Base-by-base conservation (phyloP, 2,797 vertebrate species). In the Oryzias dopingdopingensis region DNA sequence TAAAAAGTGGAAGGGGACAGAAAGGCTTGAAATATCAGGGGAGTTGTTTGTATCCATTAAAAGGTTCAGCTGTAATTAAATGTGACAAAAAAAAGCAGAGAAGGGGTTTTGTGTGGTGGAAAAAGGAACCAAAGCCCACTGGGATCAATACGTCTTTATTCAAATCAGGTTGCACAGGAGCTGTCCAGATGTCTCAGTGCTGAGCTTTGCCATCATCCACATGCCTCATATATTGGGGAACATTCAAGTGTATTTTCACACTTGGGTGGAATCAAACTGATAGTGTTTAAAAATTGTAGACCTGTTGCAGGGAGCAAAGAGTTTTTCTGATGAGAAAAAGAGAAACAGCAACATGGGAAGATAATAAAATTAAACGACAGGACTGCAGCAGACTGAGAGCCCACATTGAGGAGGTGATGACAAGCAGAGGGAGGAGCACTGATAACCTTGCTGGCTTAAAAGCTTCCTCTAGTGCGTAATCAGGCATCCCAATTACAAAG, bases 401-500 rank as follows among this genome's bases (percentile, higher is more conserved):
- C 65, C 52, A 65, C 74, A 29, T 70, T 76, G 73, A 85, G 75
- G 83, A 89, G 77, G 70, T 62, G 89, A 91, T 91, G 90, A 91
- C 86, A 86, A 84, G 67, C 76, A 59, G 77, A 86, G 83, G 82
- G 82, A 88, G 79, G 76, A 81, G 84, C 71, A 81, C 87, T 88
- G 92, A 92, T 93, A 92, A 93, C 91, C 91, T 92, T 92, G 90
- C 80, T 74, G 82, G 76, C 85, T 91, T 92, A 92, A 92, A 92
- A 90, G 90, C 87, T 86, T 91, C 85, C 85, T 87, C 86, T 66
- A 57, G 74, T 85, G 81, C 80, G 85, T 92, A 91, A 92, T 91
- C 90, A 90, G 89, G 77, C 82, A 24, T 90, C 86, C 89, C 87
- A 89, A 92, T 92, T 92, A 92, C 89, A 91, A 77, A 86, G 85